Percentiles rank a stretch among this genome's conserved stretches.
These are phyloP conservation scores for Calypte anna DNA, from an alignment of 2,113 vertebrate species.

Conservation along the genomic window DNA sequence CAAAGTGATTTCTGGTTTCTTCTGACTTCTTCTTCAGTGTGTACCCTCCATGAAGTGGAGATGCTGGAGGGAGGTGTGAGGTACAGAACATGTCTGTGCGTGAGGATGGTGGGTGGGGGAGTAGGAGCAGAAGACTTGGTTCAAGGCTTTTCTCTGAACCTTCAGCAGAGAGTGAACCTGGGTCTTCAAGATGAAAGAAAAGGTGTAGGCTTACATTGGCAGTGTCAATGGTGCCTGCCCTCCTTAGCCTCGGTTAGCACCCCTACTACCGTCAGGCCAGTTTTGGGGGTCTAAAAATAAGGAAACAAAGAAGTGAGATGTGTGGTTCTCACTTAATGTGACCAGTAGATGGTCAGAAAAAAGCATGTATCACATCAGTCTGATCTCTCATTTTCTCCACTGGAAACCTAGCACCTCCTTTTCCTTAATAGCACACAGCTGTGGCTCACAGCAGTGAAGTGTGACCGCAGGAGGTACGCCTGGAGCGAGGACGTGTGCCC, in stretches of 20 bases:
- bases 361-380: background rate
- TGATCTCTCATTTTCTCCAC: background rate
- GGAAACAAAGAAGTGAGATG: background rate
- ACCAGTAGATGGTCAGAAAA: background rate
- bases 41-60: background rate
- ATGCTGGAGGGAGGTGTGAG: background rate
- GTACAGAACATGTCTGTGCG: background rate
- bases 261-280: rapidly evolving
- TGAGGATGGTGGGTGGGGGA: background rate
- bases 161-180: background rate
- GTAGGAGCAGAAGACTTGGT: background rate
- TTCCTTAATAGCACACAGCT: background rate
- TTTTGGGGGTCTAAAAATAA: background rate
- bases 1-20: background rate
- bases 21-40: background rate
- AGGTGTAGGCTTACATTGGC: background rate
- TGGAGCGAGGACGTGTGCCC: background rate
- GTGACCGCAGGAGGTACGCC: rapidly evolving
- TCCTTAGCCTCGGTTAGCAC: background rate
- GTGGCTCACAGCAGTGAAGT: background rate
- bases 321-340: background rate
- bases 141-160: background rate
- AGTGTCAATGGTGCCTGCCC: background rate
- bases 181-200: background rate
- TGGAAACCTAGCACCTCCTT: background rate